Evolutionary conservation across 2,113 vertebrate species (phyloP).

Genomic region (Thunnus maccoyii): DNA sequence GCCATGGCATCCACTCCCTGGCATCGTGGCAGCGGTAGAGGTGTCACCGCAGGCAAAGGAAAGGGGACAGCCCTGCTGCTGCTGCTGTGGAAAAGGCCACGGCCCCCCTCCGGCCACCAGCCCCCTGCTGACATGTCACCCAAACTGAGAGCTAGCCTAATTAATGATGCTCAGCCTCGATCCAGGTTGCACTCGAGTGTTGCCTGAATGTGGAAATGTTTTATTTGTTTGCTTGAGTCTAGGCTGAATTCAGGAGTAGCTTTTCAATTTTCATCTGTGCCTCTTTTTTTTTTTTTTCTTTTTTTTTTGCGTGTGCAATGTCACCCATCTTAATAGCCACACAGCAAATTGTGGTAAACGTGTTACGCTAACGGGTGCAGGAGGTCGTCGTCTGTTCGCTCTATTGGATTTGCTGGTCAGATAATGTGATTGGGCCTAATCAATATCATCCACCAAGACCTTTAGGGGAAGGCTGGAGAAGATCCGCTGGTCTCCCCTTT

Average conservation of each 20-base stretch:
- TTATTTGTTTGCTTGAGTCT: neutral
- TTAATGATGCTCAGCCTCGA: constrained; percentile 57
- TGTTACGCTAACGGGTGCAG: constrained; percentile 73
- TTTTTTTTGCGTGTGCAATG: neutral
- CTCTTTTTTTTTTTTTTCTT: neutral
- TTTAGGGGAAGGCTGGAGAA: constrained; percentile 73
- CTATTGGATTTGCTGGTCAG: constrained; percentile 85
- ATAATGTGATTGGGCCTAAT: constrained; percentile 85
- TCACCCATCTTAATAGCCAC: constrained; percentile 70
- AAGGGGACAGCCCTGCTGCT: constrained; percentile 63
- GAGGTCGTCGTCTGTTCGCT: constrained; percentile 75
- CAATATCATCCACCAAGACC: constrained; percentile 84
- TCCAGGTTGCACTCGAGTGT: constrained; percentile 43
- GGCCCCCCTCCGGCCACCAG: constrained; percentile 63
- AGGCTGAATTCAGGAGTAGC: constrained; percentile 28
- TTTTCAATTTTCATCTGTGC: neutral
- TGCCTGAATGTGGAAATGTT: neutral
- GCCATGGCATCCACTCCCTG: constrained; percentile 74
- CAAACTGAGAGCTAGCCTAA: constrained; percentile 65
- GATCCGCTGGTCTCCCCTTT: constrained; percentile 64
- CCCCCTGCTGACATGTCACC: constrained; percentile 64
- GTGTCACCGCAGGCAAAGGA: constrained; percentile 73
- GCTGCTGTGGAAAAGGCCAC: constrained; percentile 76
- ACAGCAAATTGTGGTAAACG: constrained; percentile 83
- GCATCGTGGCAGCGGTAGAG: constrained; percentile 58